These are phyloP conservation scores for Polypterus senegalus DNA, from an alignment of 2,113 vertebrate species.

Conservation along the genomic window DNA sequence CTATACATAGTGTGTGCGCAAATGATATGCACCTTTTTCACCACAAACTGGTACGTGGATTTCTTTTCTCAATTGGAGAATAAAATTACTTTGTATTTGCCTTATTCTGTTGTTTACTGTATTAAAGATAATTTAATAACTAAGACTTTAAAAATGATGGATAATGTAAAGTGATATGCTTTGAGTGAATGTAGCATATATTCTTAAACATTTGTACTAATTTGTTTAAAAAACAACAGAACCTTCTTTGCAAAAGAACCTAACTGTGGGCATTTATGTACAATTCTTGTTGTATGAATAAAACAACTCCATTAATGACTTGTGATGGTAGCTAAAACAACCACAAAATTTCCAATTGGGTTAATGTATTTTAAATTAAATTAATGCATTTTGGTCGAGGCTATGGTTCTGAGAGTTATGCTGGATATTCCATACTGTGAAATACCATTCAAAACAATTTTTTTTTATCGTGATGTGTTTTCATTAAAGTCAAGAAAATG, in stretches of 20 bases:
- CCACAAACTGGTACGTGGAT: too few relatives aligned
- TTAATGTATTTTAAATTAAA: slow-evolving; percentile 2
- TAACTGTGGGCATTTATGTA: neutral
- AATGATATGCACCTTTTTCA: too few relatives aligned
- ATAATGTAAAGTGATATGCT: neutral
- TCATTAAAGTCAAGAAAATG: slow-evolving; percentile 20
- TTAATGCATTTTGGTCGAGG: slow-evolving; percentile 1
- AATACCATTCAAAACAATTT: slow-evolving; percentile 5
- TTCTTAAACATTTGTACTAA: neutral
- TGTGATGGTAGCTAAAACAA: neutral
- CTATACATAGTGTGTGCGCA: too few relatives aligned
- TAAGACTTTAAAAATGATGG: slow-evolving; percentile 3
- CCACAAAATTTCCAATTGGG: slow-evolving; percentile 4
- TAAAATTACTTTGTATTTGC: too few relatives aligned
- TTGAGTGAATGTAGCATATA: neutral
- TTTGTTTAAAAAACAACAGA: neutral
- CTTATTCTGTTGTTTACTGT: neutral
- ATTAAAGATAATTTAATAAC: neutral
- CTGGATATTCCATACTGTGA: slow-evolving; percentile 17
- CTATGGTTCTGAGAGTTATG: neutral
- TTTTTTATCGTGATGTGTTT: slow-evolving; percentile 30
- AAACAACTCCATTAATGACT: slow-evolving; percentile 1
- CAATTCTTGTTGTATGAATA: slow-evolving; percentile 1
- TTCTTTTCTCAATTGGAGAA: too few relatives aligned
- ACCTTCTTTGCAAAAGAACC: neutral